These are phyloP conservation scores for Acipenser transmontanus DNA, from an alignment of 2,797 vertebrate species.

Conservation along the genomic window DNA sequence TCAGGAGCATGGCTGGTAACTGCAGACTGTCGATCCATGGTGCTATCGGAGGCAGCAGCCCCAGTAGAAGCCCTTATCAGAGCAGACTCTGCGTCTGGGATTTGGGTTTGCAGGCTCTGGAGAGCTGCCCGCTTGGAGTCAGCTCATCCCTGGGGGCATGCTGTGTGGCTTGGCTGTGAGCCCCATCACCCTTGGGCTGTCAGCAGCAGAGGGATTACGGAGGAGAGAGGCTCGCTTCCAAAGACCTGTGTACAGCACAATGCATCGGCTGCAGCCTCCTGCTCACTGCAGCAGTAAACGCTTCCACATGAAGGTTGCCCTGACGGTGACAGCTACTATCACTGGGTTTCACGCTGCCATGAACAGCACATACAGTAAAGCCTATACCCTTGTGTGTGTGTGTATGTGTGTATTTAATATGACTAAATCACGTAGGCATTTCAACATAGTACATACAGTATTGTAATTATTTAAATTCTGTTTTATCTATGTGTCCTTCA, in stretches of 20 bases:
- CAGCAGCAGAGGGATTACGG: slow-evolving; percentile 14
- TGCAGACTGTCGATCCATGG: slow-evolving; percentile 7
- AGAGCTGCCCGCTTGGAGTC: slow-evolving; percentile 13
- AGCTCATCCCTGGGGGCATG: background rate
- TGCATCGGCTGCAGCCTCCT: slow-evolving; percentile 7
- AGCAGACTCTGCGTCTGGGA: slow-evolving; percentile 17
- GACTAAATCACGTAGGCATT: too few relatives aligned
- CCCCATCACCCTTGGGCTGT: slow-evolving; percentile 20
- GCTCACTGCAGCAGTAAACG: slow-evolving; percentile 21
- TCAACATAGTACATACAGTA: too few relatives aligned
- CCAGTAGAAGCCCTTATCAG: slow-evolving; percentile 10
- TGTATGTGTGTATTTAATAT: background rate
- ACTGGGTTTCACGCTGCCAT: background rate
- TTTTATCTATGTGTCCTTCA: too few relatives aligned
- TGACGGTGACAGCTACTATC: background rate
- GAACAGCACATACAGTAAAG: too few relatives aligned
- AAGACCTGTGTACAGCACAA: background rate
- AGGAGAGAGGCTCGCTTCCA: background rate
- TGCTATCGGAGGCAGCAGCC: slow-evolving; percentile 14
- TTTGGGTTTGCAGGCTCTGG: slow-evolving; percentile 18
- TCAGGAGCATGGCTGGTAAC: background rate
- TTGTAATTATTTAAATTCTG: too few relatives aligned
- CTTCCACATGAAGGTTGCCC: background rate
- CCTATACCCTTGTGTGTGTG: background rate
- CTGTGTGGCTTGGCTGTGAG: slow-evolving; percentile 10